Evolutionary conservation across 2,113 vertebrate genomes (phyloP), one percentile per base, ranked within the genome.

Genomic region (Ammodytes dubius): DNA sequence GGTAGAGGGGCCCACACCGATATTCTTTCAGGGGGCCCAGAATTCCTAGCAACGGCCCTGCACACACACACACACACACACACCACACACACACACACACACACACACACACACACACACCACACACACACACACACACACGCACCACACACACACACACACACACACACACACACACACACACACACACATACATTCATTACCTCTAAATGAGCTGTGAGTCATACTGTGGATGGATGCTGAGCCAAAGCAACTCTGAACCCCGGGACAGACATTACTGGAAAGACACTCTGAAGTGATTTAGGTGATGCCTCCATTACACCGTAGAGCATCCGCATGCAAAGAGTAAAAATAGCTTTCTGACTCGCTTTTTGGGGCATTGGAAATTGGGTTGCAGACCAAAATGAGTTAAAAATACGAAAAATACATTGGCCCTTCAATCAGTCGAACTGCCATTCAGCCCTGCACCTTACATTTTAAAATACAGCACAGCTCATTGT

Each of bases 171-270:
- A 63, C 54, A 61, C 35, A 69, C 50, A 69, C 14, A 60, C 70
- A 74, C 46, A 47, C 64, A 69, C 54, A 65, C 61, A 64, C 37
- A 57, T 6, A 54, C 40, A 72, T 40, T 42, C 74, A 82, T 77
- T 70, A 56, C 74, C 61, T 40, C 65, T 3, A 49, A 81, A 86
- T 64, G 47, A 85, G 46, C 65, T 8, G 50, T 76, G 81, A 81
- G 67, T 81, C 77, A 76, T 70, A 45, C 69, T 53, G 46, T 77
- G 64, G 46, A 43, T 19, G 40, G 39, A 67, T 6, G 61, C 19
- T 52, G 7, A 65, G 37, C 73, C 74, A 68, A 74, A 79, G 37
- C 17, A 58, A 8, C 50, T 71, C 65, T 27, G 54, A 77, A 56
- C 49, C 52, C 6, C 12, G 40, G 72, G 17, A 63, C 35, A 69